phyloP scores from a whole-genome alignment of 1,140 invertebrate genomes.

The Apis dorsata region DNA sequence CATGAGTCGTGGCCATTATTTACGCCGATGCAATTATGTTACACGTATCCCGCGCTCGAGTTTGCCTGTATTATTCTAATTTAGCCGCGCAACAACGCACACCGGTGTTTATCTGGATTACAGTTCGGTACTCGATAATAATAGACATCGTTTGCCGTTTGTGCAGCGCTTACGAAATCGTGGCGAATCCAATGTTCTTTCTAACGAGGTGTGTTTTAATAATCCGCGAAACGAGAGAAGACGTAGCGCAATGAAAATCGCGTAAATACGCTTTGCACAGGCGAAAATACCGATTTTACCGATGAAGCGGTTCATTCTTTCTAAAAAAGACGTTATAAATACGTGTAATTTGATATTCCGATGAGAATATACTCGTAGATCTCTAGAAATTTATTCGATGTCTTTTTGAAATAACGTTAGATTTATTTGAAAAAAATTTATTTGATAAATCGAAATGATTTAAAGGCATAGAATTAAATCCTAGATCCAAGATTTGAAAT shows the following conservation, averaged over 20 bases:
- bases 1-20: conserved; percentile 38
- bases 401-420: no score
- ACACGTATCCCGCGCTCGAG: background rate
- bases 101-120: conserved; percentile 19
- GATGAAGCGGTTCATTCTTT: no score
- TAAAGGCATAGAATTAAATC: no score
- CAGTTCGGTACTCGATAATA: background rate
- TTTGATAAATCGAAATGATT: no score
- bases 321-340: no score
- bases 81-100: conserved; percentile 1
- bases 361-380: no score
- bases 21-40: conserved; percentile 43
- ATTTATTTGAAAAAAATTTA: no score
- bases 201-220: background rate
- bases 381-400: no score
- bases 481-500: no score
- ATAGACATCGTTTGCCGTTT: background rate
- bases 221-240: background rate
- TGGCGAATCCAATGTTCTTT: background rate
- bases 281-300: no score
- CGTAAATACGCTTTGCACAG: background rate
- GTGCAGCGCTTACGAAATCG: background rate
- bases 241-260: background rate
- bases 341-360: no score
- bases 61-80: conserved; percentile 39